Evolutionary conservation across 1,140 invertebrate genomes (phyloP), one percentile per base, ranked within the genome.

Genomic region (Magallana gigas): DNA sequence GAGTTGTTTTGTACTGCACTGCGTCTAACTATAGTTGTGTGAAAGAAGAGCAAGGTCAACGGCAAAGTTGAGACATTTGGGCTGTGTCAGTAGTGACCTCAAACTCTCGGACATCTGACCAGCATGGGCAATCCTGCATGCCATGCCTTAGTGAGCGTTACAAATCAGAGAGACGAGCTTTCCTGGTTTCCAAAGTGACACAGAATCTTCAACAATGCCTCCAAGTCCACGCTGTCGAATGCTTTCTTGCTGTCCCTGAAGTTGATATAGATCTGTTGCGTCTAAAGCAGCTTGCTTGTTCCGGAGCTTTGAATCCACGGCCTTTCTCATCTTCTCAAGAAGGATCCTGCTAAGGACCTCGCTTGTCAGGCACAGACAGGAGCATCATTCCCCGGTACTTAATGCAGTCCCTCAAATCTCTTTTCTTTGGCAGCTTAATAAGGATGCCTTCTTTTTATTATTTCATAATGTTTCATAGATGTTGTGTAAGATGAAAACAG

Each of bases 181-280:
- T 48, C 5, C 36, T 91, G 81, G 85, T 81, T 23, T 88, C 14
- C 87, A 86, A 1, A 87, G 82, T 58, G 90, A 56, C 12, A 84
- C 88, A 1, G 86, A 58, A 56, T 89, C 85, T n/a, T 88, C 86
- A 12, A 92, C 81, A 62, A 86, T 84, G 85, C 85, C 85, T 62
- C 87, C 3, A 0, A 71, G 85, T 83, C 85, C 36, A 48, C 36
- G 36, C 36, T 62, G 85, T 29, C 68, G 36, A 48, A 85, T 62
- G 81, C 68, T 8, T 88, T 87, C 83, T 90, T 92, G 71, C 88
- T 91, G 71, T 94, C 89, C 1, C 93, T 87, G 64, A 92, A 93
- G 48, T 68, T 88, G 56, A 91, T 87, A 83, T 90, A 92, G 14
- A 89, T 76, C 83, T 84, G 56, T 88, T 84, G 58, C 58, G 1